Evolutionary conservation across 2,113 vertebrate species (phyloP), one percentile per base, ranked within the genome.

Genomic region (Saimiri boliviensis): DNA sequence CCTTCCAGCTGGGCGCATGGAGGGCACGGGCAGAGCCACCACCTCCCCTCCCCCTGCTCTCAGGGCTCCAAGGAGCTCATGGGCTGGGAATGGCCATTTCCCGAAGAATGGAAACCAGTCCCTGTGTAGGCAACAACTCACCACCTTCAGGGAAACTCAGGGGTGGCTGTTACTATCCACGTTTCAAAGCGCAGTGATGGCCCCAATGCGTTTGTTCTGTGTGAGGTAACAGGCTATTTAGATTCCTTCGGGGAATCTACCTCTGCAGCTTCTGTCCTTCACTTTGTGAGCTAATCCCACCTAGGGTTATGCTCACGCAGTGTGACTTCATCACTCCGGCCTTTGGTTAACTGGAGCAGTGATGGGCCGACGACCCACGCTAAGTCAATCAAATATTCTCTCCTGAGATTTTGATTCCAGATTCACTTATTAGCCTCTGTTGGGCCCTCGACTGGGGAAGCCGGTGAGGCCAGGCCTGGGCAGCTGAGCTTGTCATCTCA

Each of bases 51-150:
- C 32, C 8, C 37, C 9, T 0, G 23, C 20, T 5, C 7, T 3
- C 4, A 58, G 66, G n/a, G 37, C 73, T 0, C 32, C 17, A 16
- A 47, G n/a, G 20, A 27, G 35, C 73, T 76, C 21, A 70, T 3
- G 8, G 20, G 32, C 32, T 56, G 45, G 40, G 16, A 3, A 21
- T 0, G 37, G 42, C 0, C 1, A 27, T 58, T 37, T 74, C 70
- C 25, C 21, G 0, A 8, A 63, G 63, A 56, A 37, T 6, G 30
- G n/a, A 30, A 56, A 19, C 21, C 74, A 63, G 68, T 21, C 5
- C 8, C 45, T 37, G 5, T 0, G 0, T 21, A 3, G 9, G 40
- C 45, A 5, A 23, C 35, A 4, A 40, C 37, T 30, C 25, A 1
- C 1, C 54, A 42, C 70, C 27, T 56, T 56, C 60, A 0, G 42